Evolutionary conservation across 2,797 vertebrate species (phyloP), one percentile per base, ranked within the genome.

Genomic region (Columba guinea): DNA sequence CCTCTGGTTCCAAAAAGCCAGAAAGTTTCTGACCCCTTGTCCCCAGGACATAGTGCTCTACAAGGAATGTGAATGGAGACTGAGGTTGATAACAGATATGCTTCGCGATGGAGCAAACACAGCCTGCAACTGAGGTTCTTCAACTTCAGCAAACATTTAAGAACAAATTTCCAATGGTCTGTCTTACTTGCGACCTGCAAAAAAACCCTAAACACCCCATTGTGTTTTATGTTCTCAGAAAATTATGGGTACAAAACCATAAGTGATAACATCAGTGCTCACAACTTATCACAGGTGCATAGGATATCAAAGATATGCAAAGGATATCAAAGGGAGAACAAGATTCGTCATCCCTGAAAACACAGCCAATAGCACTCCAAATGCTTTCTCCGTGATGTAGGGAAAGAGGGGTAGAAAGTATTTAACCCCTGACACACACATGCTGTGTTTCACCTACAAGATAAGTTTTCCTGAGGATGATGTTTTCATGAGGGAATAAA

Each of bases 381-480:
- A 91, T 32, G 34, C 26, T 81, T 76, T 84, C 60, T 51, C 67
- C 55, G n/a, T 74, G 24, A 87, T 34, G 23, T 20, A 86, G 64
- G 69, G 39, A 60, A 89, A 67, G 17, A 71, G 56, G 24, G 27
- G 24, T 46, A 39, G 74, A 53, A 96, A 90, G 27, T 84, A 92
- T 80, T 86, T 87, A 84, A 87, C 48, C 59, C 37, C 65, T 78
- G 55, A 77, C 74, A 79, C 21, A 74, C 18, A 46, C 8, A 39
- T n/a, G 75, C 13, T 5, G 2, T 55, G 60, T 83, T 81, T 93
- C 65, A 77, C 46, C 88, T 81, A 5, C 28, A 75, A 52, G 35
- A 2, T n/a, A 63, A 65, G 35, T 85, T 84, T 95, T 94, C 96
- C 97, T 95, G 96, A 96, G 91, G 93, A 82, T 60, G 44, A 13